Conservation (phyloP, 2,888 invertebrate species). For the Pollenia amentaria region DNA sequence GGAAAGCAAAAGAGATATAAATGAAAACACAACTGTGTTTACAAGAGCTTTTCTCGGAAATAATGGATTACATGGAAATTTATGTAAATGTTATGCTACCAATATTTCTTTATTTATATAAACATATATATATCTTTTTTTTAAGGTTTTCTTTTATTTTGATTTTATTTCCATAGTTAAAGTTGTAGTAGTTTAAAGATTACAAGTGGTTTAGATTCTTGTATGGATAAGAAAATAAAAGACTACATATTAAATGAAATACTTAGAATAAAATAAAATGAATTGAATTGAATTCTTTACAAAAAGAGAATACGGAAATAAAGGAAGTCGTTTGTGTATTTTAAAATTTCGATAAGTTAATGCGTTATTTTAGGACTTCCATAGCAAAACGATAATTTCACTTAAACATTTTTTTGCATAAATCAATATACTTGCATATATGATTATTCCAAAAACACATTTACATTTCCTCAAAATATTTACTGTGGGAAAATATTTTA, state of each 20-base stretch:
- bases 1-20: too few species aligned
- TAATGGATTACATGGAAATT: slow-evolving; percentile 51
- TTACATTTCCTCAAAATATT: too few species aligned
- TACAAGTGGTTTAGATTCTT: slow-evolving; percentile 36
- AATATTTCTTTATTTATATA: neutral
- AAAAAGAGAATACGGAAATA: slow-evolving; percentile 6
- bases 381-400: too few species aligned
- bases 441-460: too few species aligned
- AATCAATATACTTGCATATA: too few species aligned
- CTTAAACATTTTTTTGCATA: too few species aligned
- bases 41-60: neutral
- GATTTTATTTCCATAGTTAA: slow-evolving; percentile 6
- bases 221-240: slow-evolving; percentile 1
- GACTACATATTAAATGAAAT: neutral
- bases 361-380: too few species aligned
- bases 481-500: too few species aligned
- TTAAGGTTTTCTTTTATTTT: neutral
- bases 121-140: neutral
- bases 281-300: neutral
- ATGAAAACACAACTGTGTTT: too few species aligned
- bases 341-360: too few species aligned
- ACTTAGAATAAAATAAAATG: slow-evolving; percentile 6
- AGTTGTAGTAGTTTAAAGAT: slow-evolving; percentile 44
- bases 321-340: slow-evolving; percentile 6
- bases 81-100: slow-evolving; percentile 47